These are phyloP conservation scores for Mus spicilegus DNA, from an alignment of 2,113 vertebrate genomes.

Conservation along the genomic window DNA sequence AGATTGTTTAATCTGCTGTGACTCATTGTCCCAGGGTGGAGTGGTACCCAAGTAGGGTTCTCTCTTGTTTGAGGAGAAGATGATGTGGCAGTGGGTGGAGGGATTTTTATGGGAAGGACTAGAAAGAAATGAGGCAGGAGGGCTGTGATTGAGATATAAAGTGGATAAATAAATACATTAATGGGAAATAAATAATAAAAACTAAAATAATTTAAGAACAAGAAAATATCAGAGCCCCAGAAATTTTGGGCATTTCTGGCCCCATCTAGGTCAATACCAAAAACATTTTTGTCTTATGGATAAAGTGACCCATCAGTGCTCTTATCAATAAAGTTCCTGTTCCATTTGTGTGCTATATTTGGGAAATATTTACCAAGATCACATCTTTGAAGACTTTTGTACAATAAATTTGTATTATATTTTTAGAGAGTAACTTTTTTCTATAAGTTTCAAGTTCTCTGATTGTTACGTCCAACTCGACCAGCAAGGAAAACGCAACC, in stretches of 20 bases:
- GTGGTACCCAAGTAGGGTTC: no score
- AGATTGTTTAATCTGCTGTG: no score
- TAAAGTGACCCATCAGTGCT: background rate
- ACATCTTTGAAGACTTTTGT: background rate
- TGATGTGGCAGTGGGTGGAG: no score
- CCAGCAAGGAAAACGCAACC: no score
- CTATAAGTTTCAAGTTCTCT: background rate
- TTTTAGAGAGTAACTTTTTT: background rate
- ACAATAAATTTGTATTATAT: no score
- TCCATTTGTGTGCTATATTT: background rate
- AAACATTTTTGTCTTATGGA: background rate
- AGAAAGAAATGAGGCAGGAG: no score
- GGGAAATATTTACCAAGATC: background rate
- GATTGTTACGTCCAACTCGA: no score
- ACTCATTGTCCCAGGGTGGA: no score
- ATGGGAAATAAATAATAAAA: background rate
- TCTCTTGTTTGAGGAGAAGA: no score
- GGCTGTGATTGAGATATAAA: background rate
- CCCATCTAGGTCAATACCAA: background rate
- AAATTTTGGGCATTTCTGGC: background rate
- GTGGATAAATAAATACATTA: background rate
- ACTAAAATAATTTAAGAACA: background rate
- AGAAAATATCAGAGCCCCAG: background rate
- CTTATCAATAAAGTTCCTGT: background rate
- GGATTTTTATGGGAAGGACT: no score